Base-by-base conservation (phyloP, 35 echinoderm and acorn worm species). In the Holothuria glaberrima region DNA sequence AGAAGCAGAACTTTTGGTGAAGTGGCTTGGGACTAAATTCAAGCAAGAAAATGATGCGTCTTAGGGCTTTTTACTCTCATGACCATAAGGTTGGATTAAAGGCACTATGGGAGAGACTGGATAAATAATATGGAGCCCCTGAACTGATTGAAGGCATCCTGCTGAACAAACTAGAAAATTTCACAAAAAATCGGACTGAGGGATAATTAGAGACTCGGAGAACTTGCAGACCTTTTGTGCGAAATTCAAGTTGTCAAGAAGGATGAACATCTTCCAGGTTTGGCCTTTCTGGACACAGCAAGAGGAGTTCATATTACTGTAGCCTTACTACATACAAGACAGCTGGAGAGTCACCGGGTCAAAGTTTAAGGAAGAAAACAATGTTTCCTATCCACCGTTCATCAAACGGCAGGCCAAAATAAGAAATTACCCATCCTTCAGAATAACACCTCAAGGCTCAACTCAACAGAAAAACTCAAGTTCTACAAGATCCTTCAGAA, bases 21-120 rank as follows among this genome's bases (percentile, higher is more conserved):
- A 92, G 44, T 88, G 91, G 91, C 60, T 92, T 9, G 91, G 91
- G 9, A 85, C 86, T 21, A 58, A n/a, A 85, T 18, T 91, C 90
- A 68, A 68, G 30, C 12, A 19, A 68, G 12, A 0, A 13, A 24
- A 44, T 75, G 16, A 77, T 60, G 61, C 64, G 91, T 32, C 64
- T 92, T 48, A 71, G 83, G n/a, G 82, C 91, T n/a, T 83, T 92
- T 4, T 34, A 88, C 56, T 27, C 70, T 58, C 36, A 88, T 56
- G 59, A 88, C 28, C 86, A 63, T 19, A 35, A 10, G 22, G 38
- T 22, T 30, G 91, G 84, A 68, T 31, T 93, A 30, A 82, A 93
- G 56, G 74, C 61, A n/a, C 14, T 80, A 0, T 93, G 91, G 85
- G 91, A 93, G 29, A 46, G 86, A 54, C 58, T 93, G 29, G 86